Evolutionary conservation across 1,140 invertebrate genomes (phyloP), one percentile per base, ranked within the genome.

Genomic region (Macrotrachela quadricornifera): DNA sequence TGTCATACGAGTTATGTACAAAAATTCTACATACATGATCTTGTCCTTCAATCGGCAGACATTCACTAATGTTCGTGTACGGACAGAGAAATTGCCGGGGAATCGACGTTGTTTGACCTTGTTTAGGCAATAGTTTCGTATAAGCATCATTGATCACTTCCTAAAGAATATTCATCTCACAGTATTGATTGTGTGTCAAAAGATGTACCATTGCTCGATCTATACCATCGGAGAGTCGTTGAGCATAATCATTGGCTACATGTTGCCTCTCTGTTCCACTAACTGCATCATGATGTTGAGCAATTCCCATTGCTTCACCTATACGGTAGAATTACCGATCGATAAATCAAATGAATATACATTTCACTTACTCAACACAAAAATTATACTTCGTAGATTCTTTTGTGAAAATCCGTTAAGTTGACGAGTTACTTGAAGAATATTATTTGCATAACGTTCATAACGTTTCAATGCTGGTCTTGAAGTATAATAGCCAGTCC

Each of bases 401-500:
- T 4, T 30, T 8, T 30, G 21, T 30, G 21, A 30, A 30, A 30
- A 30, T 30, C 21, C 21, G 8, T 30, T 15, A 15, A 55, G 38
- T 46, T 56, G 57, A 16, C 57, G 21, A 43, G 38, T 46, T 64
- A 70, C 70, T 62, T 73, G 72, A 13, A 90, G 64, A 49, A 81
- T 78, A 61, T 80, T 80, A 62, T 86, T 87, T 1, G 78, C 79
- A 51, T 78, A 64, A 43, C 85, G 70, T 57, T 84, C 82, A 61
- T 68, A 69, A 46, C 77, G 77, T 61, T 91, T 91, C 0, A 83
- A 71, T 0, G 83, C 79, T 12, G 85, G 80, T 48, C 83, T 60
- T 56, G 86, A 92, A 0, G 85, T 85, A 64, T 84, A 97, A 64
- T 88, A 96, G 0, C 91, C 91, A 0, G 83, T 91, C 90, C 88